Evolutionary conservation across 2,888 invertebrate genomes (phyloP), one percentile per base, ranked within the genome.

Genomic region (Phyto melanocephala): DNA sequence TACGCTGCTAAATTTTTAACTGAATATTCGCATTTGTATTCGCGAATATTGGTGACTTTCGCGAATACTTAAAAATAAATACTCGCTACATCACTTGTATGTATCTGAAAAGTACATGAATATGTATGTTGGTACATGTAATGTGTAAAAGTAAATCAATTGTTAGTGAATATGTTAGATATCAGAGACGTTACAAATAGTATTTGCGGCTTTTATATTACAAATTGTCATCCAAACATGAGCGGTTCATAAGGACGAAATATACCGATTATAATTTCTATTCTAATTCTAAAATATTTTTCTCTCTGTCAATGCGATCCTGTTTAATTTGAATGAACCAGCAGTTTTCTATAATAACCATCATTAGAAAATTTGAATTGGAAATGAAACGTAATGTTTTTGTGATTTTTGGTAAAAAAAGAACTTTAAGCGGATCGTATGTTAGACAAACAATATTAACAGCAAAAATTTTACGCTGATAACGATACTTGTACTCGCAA

Each of bases 331-430:
- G n/a, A n/a, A n/a, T n/a, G n/a, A n/a, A n/a, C n/a, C n/a, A n/a
- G n/a, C n/a, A n/a, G n/a, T n/a, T 22, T 33, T 28, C 7, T n/a
- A 33, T 33, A 15, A 58, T 37, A 60, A 77, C 68, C 77, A 45
- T 50, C 67, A 78, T 62, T 70, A 78, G 62, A 52, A 78, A 70
- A 42, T 70, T 76, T 58, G 37, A 68, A 47, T 76, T 75, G 58
- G 35, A 67, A 67, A 56, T 76, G 22, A 33, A 56, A 50, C 24
- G 47, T 42, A 45, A 63, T 1, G 35, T 35, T 17, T 56, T 52
- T 22, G 11, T 20, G 5, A 0, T 10, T 56, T 56, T 56, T 45
- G 42, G 6, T 45, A 2, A 10, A 17, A n/a, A 56, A 22, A 58
- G n/a, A 20, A 58, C 58, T 37, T 37, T 20, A 35, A 58, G 22